phyloP scores from a whole-genome alignment of 2,888 invertebrate species.

The Clivina fossor region DNA sequence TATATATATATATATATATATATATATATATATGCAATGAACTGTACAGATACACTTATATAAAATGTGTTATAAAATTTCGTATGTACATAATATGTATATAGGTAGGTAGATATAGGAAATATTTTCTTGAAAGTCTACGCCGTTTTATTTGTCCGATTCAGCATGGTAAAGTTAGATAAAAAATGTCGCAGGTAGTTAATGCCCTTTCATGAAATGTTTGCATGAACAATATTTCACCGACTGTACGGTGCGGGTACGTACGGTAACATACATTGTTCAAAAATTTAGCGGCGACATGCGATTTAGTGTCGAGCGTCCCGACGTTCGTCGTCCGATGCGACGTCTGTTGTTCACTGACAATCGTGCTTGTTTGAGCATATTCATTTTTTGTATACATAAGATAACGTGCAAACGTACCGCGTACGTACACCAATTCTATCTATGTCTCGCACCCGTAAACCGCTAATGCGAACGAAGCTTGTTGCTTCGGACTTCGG shows the following conservation, averaged over 20 bases:
- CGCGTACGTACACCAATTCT: too few relatives aligned
- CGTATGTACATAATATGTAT: constrained; percentile 1
- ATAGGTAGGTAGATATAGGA: not conserved
- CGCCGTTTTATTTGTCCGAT: constrained; percentile 9
- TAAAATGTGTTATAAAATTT: not conserved
- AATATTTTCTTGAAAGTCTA: not conserved
- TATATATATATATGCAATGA: not conserved
- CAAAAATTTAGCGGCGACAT: constrained; percentile 9
- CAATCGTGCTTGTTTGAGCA: constrained; percentile 16
- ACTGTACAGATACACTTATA: not conserved
- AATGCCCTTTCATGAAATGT: constrained; percentile 28
- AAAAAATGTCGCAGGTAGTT: constrained; percentile 17
- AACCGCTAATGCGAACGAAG: too few relatives aligned
- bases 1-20: constrained; percentile 7
- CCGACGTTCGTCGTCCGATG: not conserved
- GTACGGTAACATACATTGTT: constrained; percentile 10
- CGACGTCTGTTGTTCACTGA: not conserved
- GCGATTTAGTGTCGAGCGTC: constrained; percentile 17
- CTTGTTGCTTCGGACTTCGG: too few relatives aligned
- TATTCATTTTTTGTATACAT: constrained; percentile 17
- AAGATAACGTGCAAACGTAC: not conserved
- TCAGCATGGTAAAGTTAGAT: constrained; percentile 12
- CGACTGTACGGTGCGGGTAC: too few relatives aligned
- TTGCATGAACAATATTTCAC: constrained; percentile 21
- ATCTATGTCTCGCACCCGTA: too few relatives aligned